These are phyloP conservation scores for Leptopilina clavipes DNA, from an alignment of 1,140 invertebrate species.

Conservation along the genomic window DNA sequence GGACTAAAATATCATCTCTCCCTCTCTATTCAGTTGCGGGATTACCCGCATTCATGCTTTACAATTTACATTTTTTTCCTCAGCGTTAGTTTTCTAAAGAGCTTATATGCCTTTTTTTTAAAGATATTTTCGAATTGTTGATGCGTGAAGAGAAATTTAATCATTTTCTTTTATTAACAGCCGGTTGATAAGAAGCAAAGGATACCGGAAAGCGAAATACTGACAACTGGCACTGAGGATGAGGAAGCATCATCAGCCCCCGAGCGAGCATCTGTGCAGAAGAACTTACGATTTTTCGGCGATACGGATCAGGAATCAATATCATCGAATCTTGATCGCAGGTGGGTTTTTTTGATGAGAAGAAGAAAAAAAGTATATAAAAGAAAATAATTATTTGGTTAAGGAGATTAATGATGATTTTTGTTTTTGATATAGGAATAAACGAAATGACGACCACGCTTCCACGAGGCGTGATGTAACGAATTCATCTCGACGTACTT, in stretches of 20 bases:
- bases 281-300: slow-evolving; percentile 86
- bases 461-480: slow-evolving; percentile 66
- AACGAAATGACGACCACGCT: slow-evolving; percentile 67
- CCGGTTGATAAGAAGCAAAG: slow-evolving; percentile 68
- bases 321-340: slow-evolving; percentile 70
- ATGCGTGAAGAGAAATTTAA: slow-evolving; percentile 29
- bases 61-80: no score
- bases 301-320: slow-evolving; percentile 85
- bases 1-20: not conserved
- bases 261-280: slow-evolving; percentile 72
- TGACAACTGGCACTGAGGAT: slow-evolving; percentile 73
- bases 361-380: slow-evolving; percentile 39
- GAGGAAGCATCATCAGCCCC: slow-evolving; percentile 69
- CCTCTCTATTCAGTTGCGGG: not conserved
- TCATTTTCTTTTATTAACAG: slow-evolving; percentile 53
- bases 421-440: slow-evolving; percentile 60
- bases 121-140: no score
- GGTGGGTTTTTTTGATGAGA: slow-evolving; percentile 56
- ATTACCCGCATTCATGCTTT: no score
- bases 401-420: not conserved
- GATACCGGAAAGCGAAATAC: slow-evolving; percentile 72
- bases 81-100: no score
- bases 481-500: slow-evolving; percentile 64
- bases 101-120: no score
- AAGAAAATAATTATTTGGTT: slow-evolving; percentile 29